phyloP scores from a whole-genome alignment of 2,113 vertebrate species.

The Lontra canadensis region DNA sequence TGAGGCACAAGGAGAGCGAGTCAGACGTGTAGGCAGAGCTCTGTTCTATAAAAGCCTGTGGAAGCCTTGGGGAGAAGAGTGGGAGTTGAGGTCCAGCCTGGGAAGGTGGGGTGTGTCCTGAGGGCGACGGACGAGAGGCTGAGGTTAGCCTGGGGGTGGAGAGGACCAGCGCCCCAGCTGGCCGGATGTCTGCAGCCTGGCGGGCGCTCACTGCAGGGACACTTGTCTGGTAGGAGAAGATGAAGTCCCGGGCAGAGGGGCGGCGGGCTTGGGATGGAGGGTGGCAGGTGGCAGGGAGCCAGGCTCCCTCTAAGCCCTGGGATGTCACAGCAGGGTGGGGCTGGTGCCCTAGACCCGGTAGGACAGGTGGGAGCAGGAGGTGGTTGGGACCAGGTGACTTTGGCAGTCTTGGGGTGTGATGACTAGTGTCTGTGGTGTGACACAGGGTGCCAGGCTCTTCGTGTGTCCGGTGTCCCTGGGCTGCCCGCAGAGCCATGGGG shows the following conservation, averaged over 20 bases:
- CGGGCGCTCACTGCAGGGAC: not conserved
- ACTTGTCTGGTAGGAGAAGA: not conserved
- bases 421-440: too few species aligned
- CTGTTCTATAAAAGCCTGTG: accelerated
- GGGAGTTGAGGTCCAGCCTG: accelerated
- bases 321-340: too few species aligned
- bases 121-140: not conserved
- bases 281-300: not conserved
- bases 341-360: too few species aligned
- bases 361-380: too few species aligned
- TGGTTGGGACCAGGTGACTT: not conserved
- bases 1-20: not conserved
- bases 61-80: not conserved
- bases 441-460: too few species aligned
- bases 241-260: not conserved
- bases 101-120: not conserved
- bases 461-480: not conserved
- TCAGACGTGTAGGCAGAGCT: accelerated
- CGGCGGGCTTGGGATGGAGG: not conserved
- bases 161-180: not conserved
- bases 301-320: too few species aligned
- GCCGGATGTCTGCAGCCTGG: not conserved
- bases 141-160: too few species aligned
- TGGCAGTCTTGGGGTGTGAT: too few species aligned
- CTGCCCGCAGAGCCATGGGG: accelerated